Percentiles rank a stretch among this genome's conserved stretches.
These are phyloP conservation scores for Agonopterix arenella DNA, from an alignment of 2,888 invertebrate genomes.

Conservation along the genomic window DNA sequence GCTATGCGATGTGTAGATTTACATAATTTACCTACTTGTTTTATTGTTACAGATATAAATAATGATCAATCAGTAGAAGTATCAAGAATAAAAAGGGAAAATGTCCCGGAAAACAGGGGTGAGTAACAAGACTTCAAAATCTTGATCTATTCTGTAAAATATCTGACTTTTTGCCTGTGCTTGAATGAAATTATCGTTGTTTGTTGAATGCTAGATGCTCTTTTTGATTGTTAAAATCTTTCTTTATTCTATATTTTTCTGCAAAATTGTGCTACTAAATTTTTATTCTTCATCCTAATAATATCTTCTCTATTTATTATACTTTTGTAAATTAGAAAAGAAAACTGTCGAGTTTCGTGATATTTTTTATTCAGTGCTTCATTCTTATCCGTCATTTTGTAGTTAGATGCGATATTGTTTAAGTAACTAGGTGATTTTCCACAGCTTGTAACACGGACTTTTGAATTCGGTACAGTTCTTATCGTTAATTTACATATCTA, in stretches of 20 bases:
- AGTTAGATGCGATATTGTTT: no score
- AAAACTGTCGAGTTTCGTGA: no score
- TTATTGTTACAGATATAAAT: constrained; percentile 57
- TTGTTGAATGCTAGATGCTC: constrained; percentile 10
- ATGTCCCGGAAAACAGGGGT: constrained; percentile 72
- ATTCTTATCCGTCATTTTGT: no score
- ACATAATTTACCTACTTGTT: not conserved
- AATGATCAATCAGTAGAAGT: constrained; percentile 59
- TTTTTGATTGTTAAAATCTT: constrained; percentile 9
- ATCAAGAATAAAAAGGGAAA: constrained; percentile 66
- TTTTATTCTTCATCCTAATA: not conserved
- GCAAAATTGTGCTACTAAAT: not conserved
- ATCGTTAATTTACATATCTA: no score
- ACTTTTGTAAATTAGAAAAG: no score
- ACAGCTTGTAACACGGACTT: no score
- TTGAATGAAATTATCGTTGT: constrained; percentile 21
- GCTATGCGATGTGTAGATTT: no score
- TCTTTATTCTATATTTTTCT: constrained; percentile 10
- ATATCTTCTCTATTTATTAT: not conserved
- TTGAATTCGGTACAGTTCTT: no score
- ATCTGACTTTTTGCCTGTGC: constrained; percentile 20
- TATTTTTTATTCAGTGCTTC: no score
- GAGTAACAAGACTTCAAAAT: constrained; percentile 23
- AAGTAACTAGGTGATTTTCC: no score
- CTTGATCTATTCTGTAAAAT: constrained; percentile 22